Evolutionary conservation across 1,140 invertebrate genomes (phyloP), one percentile per base, ranked within the genome.

Genomic region (Drosophila murphyi): DNA sequence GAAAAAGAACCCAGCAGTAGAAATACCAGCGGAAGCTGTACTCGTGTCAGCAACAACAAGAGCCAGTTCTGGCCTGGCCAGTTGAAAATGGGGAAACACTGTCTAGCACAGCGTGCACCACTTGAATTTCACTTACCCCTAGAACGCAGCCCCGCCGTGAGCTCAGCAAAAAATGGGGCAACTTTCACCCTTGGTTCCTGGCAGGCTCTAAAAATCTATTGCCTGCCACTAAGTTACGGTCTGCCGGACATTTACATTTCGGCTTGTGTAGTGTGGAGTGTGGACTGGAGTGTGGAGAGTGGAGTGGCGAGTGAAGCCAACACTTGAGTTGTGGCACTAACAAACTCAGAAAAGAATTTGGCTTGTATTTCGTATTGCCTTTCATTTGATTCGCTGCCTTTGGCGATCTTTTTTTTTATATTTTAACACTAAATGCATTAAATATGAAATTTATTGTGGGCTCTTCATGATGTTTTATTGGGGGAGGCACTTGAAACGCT

Each of bases 201-300:
- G 68, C 72, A 75, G 68, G 76, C 69, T 59, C 62, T 78, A 72
- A 61, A 69, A 89, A 89, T 89, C 85, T 89, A 89, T 89, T 85
- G 86, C 85, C 86, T 90, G 86, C 85, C 85, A 89, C 85, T 88
- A 88, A 89, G 85, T 85, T 89, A 88, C 86, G 85, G 86, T 89
- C 85, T 85, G 85, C 86, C 85, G 86, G 83, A 89, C 85, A 89
- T 89, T 89, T 89, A 89, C 85, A 89, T 89, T 89, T 89, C 71
- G 86, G 71, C 73, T 78, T 77, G 63, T 32, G 29, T 47, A 45
- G 31, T 34, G 56, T 43, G 39, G 31, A 28, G 56, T 43, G 10
- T 43, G 39, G 39, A 43, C 39, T 43, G 39, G 2, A 35, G 20
- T 37, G 43, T 48, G 32, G 51, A 29, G 20, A 12, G 34, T 39